Evolutionary conservation across 2,888 invertebrate genomes (phyloP), one percentile per base, ranked within the genome.

Genomic region (Dasypogon diadema): DNA sequence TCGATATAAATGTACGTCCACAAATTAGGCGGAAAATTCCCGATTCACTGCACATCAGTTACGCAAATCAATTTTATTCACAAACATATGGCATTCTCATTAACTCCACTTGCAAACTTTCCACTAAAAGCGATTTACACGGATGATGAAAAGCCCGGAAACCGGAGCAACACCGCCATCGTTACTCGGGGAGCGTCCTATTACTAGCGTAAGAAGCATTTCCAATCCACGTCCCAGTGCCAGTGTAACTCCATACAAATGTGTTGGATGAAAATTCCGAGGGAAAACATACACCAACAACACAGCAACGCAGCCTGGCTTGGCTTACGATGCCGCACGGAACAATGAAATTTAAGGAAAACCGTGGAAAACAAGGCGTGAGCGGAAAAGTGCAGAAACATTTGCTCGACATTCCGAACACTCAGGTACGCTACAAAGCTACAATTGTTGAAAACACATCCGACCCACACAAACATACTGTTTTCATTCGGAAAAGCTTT

Each of bases 171-270:
- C 70, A 68, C 65, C 48, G 54, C 51, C 70, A 70, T 51, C 54
- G 18, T 70, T 37, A 34, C 46, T 54, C 70, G 21, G 21, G 18
- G 70, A 34, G 70, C 6, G 54, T 18, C 70, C 70, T 34, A 70
- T 70, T 70, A 70, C 70, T 70, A 70, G 21, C 30, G 51, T 26
- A 26, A 68, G 51, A 26, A 54, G 70, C 70, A 54, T 70, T 54
- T 70, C 30, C 34, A 30, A 22, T 12, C 34, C 16, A 16, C 26
- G 48, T 48, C 22, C 8, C 16, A 37, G 58, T 30, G 16, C 12
- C 30, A 30, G 12, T 30, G 14, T 48, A 30, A 10, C 58, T 5
- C 21, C 60, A 18, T 3, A 18, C 18, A 37, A 37, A 16, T 37
- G 21, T 56, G 26, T 1, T 24, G 12, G 46, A 10, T 24, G 46